Evolutionary conservation across 2,113 vertebrate species (phyloP).

Genomic region (Tinamus guttatus): DNA sequence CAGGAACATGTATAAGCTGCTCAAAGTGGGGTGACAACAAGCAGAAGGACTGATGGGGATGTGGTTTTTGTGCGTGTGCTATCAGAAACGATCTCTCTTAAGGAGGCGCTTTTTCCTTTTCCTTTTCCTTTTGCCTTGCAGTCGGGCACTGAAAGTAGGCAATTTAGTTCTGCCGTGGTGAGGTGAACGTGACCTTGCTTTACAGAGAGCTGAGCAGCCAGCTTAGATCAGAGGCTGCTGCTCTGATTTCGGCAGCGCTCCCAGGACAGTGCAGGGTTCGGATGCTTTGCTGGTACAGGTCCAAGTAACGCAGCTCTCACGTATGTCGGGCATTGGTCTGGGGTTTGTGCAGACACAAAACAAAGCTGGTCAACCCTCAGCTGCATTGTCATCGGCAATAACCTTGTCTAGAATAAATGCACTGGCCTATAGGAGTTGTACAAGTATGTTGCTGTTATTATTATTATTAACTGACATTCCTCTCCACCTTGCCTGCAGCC

Average conservation of each 20-base stretch:
- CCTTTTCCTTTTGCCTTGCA: not conserved
- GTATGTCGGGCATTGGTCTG: not conserved
- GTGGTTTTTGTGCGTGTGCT: not conserved
- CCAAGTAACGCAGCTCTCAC: not conserved
- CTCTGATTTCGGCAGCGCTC: not conserved
- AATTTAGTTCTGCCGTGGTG: not conserved
- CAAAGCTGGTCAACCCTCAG: not conserved
- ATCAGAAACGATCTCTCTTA: not conserved
- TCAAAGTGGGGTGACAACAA: not conserved
- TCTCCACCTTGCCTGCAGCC: not conserved
- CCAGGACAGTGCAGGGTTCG: not conserved
- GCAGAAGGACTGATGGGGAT: not conserved
- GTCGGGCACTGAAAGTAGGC: not conserved
- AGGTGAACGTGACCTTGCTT: not conserved
- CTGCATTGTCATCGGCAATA: not conserved
- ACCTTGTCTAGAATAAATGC: not conserved
- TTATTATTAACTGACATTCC: not conserved
- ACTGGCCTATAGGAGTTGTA: not conserved
- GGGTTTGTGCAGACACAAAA: not conserved
- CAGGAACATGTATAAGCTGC: not conserved
- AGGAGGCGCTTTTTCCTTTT: not conserved
- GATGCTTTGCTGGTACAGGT: not conserved
- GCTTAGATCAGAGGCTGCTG: not conserved
- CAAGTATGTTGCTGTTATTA: too few relatives aligned
- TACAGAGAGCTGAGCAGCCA: not conserved